phyloP scores from a whole-genome alignment of 2,113 vertebrate genomes.

The Halichoeres trimaculatus region DNA sequence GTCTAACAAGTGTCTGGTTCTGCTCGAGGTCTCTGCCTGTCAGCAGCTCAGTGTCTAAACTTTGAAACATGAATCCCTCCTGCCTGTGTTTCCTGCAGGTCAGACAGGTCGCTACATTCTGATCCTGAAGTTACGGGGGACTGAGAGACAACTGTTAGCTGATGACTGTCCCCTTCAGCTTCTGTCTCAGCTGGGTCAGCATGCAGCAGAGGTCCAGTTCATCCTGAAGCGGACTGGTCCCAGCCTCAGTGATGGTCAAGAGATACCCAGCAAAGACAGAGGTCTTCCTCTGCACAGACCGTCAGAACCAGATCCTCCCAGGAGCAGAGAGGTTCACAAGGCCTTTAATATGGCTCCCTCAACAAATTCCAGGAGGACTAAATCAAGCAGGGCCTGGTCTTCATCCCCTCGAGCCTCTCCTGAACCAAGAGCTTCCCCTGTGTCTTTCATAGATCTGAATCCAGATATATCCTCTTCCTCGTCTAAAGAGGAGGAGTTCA shows the following conservation, averaged over 20 bases:
- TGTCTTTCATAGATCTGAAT: constrained; percentile 10
- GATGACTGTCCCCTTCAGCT: constrained; percentile 88
- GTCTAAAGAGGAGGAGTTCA: constrained; percentile 86
- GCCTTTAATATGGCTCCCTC: constrained; percentile 82
- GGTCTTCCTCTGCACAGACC: constrained; percentile 35
- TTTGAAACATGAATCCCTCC: background rate
- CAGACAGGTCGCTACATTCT: constrained; percentile 94
- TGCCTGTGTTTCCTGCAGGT: constrained; percentile 75
- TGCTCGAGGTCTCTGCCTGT: too few relatives aligned
- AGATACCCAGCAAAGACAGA: constrained; percentile 42
- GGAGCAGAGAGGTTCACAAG: constrained; percentile 78
- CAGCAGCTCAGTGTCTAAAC: background rate
- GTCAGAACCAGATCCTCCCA: constrained; percentile 75
- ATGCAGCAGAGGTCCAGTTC: constrained; percentile 90
- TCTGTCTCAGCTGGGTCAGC: constrained; percentile 89
- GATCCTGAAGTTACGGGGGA: constrained; percentile 88
- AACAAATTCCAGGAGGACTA: constrained; percentile 34
- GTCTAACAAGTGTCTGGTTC: too few relatives aligned
- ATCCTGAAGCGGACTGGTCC: constrained; percentile 89
- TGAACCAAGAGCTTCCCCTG: constrained; percentile 43
- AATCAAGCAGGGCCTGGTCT: constrained; percentile 34
- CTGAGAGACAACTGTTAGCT: constrained; percentile 87
- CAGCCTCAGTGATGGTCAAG: constrained; percentile 77
- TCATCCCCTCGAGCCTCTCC: constrained; percentile 48
- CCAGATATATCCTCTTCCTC: constrained; percentile 5